Base-by-base conservation (phyloP, 2,888 invertebrate species). In the Bellardia pandia region DNA sequence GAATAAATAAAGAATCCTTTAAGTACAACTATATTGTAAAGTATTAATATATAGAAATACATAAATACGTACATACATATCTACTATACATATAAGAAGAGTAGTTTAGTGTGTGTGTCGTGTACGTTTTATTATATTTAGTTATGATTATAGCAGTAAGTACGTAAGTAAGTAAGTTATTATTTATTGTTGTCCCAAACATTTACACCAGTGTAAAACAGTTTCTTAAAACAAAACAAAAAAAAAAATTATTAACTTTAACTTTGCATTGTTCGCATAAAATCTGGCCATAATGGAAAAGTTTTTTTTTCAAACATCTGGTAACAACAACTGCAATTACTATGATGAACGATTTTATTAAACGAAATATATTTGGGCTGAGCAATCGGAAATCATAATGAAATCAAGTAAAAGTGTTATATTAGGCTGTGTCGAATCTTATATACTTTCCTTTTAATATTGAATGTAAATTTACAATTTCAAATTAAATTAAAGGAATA, bases 1-100 rank as follows among this genome's bases (percentile, higher is more conserved):
- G 48, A 30, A 71, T 71, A 76, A 76, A 76, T 76, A 83, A 76
- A 71, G 42, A 69, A 71, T 69, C 69, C 69, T 83, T 76, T 76
- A 76, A 76, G 42, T 71, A 62, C 53, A 82, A 69, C 48, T 75
- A 66, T 76, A 56, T 66, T 37, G 53, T 48, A 75, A 11, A n/a
- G 14, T 33, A 69, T 60, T 66, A 80, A 75, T 45, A 23, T 16
- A 78, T 56, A 30, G 42, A 62, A 77, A 53, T 45, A 68, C 53
- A 30, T 30, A 56, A 68, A 6, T 40, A 9, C 9, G 40, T 40
- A 6, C 58, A 23, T 40, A 6, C 58, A 23, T 23, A 23, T 23
- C 23, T 23, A 1, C 23, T 23, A 23, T 23, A 23, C 23, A 23
- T 23, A 23, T 23, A 23, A 23, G 23, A n/a, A 51, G 51, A 13